Conservation (phyloP, 2,797 vertebrate genomes). For the Neostethus bicornis region DNA sequence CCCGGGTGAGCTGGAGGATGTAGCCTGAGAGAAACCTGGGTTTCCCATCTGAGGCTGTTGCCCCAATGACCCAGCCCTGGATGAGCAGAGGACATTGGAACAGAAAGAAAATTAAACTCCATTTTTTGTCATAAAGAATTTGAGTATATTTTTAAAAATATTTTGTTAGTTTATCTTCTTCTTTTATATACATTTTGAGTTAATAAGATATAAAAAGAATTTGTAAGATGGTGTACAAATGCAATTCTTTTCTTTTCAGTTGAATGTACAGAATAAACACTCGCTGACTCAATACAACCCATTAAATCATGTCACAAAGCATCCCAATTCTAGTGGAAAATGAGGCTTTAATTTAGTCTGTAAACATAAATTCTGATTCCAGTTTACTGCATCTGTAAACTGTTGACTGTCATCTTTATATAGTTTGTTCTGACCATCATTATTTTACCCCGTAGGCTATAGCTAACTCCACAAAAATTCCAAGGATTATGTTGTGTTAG, state of each 20-base stretch:
- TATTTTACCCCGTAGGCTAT: neutral
- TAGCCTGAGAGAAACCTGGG: too few species aligned
- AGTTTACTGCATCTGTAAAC: neutral
- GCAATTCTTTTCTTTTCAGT: neutral
- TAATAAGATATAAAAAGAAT: too few species aligned
- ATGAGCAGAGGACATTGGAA: too few species aligned
- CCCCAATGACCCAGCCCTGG: too few species aligned
- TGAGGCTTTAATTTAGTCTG: neutral
- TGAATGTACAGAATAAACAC: neutral
- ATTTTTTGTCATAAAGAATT: neutral
- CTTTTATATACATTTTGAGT: too few species aligned
- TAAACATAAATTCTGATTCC: neutral
- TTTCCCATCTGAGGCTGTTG: too few species aligned
- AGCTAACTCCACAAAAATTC: slow-evolving; percentile 8
- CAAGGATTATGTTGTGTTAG: slow-evolving; percentile 13
- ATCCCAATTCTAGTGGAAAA: neutral
- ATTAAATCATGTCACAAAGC: neutral
- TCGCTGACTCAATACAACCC: neutral
- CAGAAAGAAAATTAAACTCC: too few species aligned
- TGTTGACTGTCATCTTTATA: slow-evolving; percentile 8
- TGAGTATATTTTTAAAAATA: neutral
- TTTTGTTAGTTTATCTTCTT: too few species aligned
- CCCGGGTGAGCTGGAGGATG: too few species aligned
- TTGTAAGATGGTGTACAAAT: too few species aligned
- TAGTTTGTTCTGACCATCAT: slow-evolving; percentile 7